Evolutionary conservation across 2,113 vertebrate genomes (phyloP), one percentile per base, ranked within the genome.

Genomic region (Chascanopsetta lugubris): DNA sequence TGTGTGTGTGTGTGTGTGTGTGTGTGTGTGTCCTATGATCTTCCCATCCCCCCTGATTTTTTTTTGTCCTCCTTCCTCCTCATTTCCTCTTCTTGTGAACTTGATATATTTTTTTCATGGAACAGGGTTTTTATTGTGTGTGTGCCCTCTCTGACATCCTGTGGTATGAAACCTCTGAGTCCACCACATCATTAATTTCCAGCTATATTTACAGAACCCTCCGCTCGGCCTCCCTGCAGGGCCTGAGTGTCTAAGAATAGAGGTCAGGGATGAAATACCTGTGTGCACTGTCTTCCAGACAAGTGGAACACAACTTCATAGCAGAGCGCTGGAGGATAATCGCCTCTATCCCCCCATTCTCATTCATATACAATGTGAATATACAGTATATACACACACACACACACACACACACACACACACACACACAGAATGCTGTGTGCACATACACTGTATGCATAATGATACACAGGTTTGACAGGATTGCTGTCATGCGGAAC

Each of bases 401-500:
- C 20, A 75, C 9, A 69, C 7, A 11, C 10, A 20, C 13, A 11
- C 21, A 26, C 21, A 59, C 1, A 55, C 13, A 53, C 8, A 59
- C 8, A 51, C 7, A 55, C 7, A 62, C 7, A 65, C 22, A 45
- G 24, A 29, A 3, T 36, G 36, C 17, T 0, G 9, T 36, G 9
- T 61, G 17, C 27, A 48, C 46, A 56, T 29, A 4, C 36, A 13
- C 17, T 57, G 40, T 32, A 29, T 32, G 21, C 48, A 55, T 32
- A 24, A 0, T 38, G 45, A 49, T 38, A 24, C 32, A 66, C 20
- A 24, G 7, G 5, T 34, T 40, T 58, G 36, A 54, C 17, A 29
- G 26, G 24, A 62, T 55, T 5, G 63, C 49, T 70, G 58, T 82
- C 40, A 56, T 50, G 50, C 46, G 4, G 54, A 71, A 61, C 22